phyloP scores from a whole-genome alignment of 2,797 vertebrate species.

The Parauchenoglanis punctatus region DNA sequence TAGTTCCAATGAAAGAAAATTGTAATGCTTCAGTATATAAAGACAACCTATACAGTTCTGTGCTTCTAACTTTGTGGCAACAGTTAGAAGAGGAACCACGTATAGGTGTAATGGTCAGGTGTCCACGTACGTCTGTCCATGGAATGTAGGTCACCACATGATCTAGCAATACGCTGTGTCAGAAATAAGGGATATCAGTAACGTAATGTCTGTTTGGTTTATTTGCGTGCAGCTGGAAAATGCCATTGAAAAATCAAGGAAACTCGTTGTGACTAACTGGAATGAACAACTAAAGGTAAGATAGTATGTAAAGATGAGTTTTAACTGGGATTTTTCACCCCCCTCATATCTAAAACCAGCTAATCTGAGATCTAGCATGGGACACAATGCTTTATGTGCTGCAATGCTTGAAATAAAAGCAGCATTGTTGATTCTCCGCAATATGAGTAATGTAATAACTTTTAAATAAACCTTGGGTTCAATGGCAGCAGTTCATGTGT shows the following conservation, averaged over 20 bases:
- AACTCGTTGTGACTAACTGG: slow-evolving; percentile 81
- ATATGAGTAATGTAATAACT: neutral
- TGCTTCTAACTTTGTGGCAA: too few species aligned
- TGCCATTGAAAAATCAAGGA: slow-evolving; percentile 79
- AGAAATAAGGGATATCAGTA: neutral
- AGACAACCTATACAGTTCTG: too few species aligned
- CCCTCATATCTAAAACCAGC: neutral
- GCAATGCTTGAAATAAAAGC: neutral
- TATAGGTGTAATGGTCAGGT: too few species aligned
- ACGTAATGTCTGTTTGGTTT: slow-evolving; percentile 7
- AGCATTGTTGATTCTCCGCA: neutral
- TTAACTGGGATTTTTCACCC: neutral
- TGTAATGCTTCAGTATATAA: too few species aligned
- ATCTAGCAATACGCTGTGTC: neutral
- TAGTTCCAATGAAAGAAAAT: too few species aligned
- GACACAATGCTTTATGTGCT: neutral
- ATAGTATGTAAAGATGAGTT: neutral
- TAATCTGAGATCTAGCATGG: neutral
- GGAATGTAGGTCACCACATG: neutral
- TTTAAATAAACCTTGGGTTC: neutral
- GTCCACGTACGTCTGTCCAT: too few species aligned
- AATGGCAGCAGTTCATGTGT: neutral
- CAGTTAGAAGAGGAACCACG: too few species aligned
- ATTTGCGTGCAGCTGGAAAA: slow-evolving; percentile 75
- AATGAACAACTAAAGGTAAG: slow-evolving; percentile 84